phyloP scores from a whole-genome alignment of 1,140 invertebrate genomes.

The Mactra quadrangularis region DNA sequence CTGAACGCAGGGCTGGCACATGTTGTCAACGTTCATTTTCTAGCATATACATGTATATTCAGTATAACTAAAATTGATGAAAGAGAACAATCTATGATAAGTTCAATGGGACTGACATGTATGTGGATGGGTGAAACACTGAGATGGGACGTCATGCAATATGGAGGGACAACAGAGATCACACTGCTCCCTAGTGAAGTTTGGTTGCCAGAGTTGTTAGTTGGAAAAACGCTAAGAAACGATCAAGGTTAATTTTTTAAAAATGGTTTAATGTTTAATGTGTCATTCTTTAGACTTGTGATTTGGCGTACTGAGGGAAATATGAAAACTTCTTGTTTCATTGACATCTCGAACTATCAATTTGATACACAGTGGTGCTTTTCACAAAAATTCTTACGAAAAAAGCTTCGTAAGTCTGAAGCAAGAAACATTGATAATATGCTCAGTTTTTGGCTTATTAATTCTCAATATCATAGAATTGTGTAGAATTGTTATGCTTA shows the following conservation, averaged over 20 bases:
- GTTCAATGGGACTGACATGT: neutral
- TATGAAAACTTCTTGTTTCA: conserved; percentile 1
- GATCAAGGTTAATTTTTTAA: neutral
- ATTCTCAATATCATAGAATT: no score
- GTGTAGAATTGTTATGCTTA: no score
- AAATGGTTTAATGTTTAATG: neutral
- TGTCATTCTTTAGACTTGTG: neutral
- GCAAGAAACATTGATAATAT: no score
- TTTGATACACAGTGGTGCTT: conserved; percentile 25
- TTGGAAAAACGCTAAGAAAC: conserved; percentile 20
- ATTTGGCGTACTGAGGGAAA: neutral
- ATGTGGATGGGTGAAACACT: conserved; percentile 43
- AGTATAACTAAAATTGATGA: conserved; percentile 24
- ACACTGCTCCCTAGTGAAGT: neutral
- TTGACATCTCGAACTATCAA: conserved; percentile 17
- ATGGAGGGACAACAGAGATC: neutral
- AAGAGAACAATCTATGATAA: conserved; percentile 31
- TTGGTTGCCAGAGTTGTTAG: conserved; percentile 43
- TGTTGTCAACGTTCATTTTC: neutral
- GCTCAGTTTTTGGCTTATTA: no score
- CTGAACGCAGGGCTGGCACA: no score
- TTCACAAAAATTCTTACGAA: no score
- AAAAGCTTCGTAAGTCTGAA: no score
- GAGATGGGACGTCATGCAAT: conserved; percentile 7
- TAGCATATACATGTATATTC: neutral